Percentiles rank a stretch among this genome's conserved stretches.
Conservation (phyloP, 1,140 invertebrate species). For the Drosophila jambulina region DNA sequence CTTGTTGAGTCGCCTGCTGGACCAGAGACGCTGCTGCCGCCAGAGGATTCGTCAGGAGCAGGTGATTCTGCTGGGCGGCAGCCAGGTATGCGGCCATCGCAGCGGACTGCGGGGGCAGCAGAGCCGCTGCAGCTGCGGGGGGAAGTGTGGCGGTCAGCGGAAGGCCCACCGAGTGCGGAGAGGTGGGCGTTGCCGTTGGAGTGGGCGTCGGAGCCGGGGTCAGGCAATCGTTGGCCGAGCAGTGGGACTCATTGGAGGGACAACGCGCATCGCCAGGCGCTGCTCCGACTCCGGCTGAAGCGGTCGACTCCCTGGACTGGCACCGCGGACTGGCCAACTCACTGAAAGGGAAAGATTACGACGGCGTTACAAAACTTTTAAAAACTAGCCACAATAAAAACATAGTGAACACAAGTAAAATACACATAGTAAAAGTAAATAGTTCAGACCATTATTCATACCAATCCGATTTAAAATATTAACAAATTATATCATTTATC, state of each 20-base stretch:
- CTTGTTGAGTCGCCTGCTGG: slow-evolving; percentile 86
- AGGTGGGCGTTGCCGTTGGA: slow-evolving; percentile 85
- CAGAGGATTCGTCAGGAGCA: slow-evolving; percentile 91
- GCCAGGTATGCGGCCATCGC: slow-evolving; percentile 92
- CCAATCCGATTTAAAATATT: not conserved
- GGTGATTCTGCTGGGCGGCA: slow-evolving; percentile 90
- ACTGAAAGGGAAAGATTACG: slow-evolving; percentile 86
- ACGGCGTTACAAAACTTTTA: not conserved
- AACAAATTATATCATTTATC: not conserved
- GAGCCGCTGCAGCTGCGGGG: slow-evolving; percentile 87
- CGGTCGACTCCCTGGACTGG: slow-evolving; percentile 90
- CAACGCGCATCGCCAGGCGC: slow-evolving; percentile 86
- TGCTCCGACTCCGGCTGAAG: slow-evolving; percentile 84
- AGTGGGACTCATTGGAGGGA: slow-evolving; percentile 89
- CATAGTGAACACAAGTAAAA: no score
- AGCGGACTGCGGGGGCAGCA: slow-evolving; percentile 91
- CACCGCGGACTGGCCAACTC: slow-evolving; percentile 91
- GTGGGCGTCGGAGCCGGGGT: slow-evolving; percentile 86
- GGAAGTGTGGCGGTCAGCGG: slow-evolving; percentile 86
- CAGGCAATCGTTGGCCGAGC: slow-evolving; percentile 88
- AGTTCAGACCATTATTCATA: no score
- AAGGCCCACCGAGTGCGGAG: slow-evolving; percentile 85
- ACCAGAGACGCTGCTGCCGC: slow-evolving; percentile 86
- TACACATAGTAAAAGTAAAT: not conserved
- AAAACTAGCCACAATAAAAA: not conserved